These are phyloP conservation scores for Troides helena DNA, from an alignment of 2,888 invertebrate genomes.

Conservation along the genomic window DNA sequence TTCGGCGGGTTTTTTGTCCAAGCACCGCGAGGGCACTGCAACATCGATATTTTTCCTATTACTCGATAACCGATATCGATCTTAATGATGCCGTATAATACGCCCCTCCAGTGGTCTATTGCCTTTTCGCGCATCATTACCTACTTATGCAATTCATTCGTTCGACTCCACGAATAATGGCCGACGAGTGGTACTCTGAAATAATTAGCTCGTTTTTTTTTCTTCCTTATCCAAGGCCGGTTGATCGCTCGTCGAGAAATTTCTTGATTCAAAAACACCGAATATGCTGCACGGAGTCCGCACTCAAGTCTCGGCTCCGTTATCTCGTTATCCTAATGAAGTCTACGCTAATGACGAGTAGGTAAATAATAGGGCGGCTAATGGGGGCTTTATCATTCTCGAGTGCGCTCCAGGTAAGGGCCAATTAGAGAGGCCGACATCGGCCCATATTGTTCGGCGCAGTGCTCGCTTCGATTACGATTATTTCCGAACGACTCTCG, in stretches of 20 bases:
- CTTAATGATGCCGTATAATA: constrained; percentile 60
- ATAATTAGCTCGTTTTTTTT: constrained; percentile 61
- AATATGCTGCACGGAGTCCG: constrained; percentile 60
- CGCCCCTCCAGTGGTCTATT: constrained; percentile 49
- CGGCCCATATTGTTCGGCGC: constrained; percentile 79
- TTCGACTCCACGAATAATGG: constrained; percentile 27
- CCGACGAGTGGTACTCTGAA: constrained; percentile 45
- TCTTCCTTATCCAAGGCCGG: constrained; percentile 36
- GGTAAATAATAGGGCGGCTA: constrained; percentile 81
- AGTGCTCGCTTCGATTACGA: constrained; percentile 76
- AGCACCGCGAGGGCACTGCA: constrained; percentile 52
- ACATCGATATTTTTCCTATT: constrained; percentile 68
- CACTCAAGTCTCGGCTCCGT: constrained; percentile 69
- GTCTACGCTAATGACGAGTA: constrained; percentile 81
- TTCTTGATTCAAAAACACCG: constrained; percentile 69
- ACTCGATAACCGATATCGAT: constrained; percentile 60
- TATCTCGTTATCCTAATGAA: constrained; percentile 81
- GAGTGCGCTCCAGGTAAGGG: constrained; percentile 80
- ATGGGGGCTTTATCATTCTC: constrained; percentile 81
- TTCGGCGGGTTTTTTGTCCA: constrained; percentile 75
- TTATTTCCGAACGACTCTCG: constrained; percentile 75
- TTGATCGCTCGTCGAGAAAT: constrained; percentile 49
- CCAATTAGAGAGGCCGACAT: constrained; percentile 79
- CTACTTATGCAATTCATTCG: constrained; percentile 29
- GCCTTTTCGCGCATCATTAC: constrained; percentile 35